Evolutionary conservation across 2,888 invertebrate species (phyloP).

Genomic region (Dicycla oo): DNA sequence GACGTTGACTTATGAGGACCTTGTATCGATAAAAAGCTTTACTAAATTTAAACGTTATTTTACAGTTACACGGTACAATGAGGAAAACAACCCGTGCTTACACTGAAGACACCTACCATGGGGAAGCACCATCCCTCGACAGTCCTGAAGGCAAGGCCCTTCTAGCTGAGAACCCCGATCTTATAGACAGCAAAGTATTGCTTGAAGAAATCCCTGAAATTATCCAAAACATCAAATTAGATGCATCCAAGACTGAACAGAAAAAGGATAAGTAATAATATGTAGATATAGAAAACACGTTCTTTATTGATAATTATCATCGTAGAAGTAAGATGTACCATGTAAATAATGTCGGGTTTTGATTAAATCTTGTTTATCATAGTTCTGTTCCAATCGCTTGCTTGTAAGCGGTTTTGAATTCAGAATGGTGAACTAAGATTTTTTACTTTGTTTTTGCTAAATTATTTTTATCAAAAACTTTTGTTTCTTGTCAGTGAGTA

Average conservation of each 20-base stretch:
- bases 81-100: slow-evolving; percentile 91
- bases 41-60: slow-evolving; percentile 46
- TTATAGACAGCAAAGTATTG: slow-evolving; percentile 63
- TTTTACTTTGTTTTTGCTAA: neutral
- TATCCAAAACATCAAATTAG: slow-evolving; percentile 42
- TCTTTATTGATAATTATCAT: slow-evolving; percentile 31
- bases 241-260: slow-evolving; percentile 49
- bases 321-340: neutral
- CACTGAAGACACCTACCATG: slow-evolving; percentile 92
- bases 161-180: slow-evolving; percentile 75
- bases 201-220: slow-evolving; percentile 53
- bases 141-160: slow-evolving; percentile 85
- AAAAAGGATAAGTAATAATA: slow-evolving; percentile 38
- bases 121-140: slow-evolving; percentile 87
- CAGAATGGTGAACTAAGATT: slow-evolving; percentile 21
- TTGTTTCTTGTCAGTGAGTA: neutral
- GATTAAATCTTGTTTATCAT: slow-evolving; percentile 7
- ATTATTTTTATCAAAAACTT: neutral
- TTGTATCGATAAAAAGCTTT: neutral
- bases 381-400: slow-evolving; percentile 15
- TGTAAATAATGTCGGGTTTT: neutral
- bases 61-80: slow-evolving; percentile 92
- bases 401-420: slow-evolving; percentile 19
- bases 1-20: neutral
- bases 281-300: slow-evolving; percentile 25